These are phyloP conservation scores for Panagrolaimus sp. DNA, from an alignment of 1,140 invertebrate species.

Conservation along the genomic window DNA sequence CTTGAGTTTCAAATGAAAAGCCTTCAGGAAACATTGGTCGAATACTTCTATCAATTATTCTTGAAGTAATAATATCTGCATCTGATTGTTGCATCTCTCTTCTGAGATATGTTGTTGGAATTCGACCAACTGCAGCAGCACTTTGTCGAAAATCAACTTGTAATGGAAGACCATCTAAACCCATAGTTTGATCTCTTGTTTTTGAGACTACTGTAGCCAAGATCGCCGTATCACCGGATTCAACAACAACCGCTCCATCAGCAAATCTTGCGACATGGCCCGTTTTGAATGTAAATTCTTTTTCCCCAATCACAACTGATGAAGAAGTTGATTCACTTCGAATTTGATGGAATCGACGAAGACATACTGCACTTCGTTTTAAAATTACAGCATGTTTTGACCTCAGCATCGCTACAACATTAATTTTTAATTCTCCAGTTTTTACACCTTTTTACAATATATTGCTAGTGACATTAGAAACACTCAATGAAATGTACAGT, in stretches of 20 bases:
- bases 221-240: constrained; percentile 48
- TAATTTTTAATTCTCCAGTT: too few relatives aligned
- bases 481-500: too few relatives aligned
- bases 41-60: constrained; percentile 84
- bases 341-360: too few relatives aligned
- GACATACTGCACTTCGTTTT: too few relatives aligned
- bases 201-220: constrained; percentile 26
- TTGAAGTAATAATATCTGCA: constrained; percentile 65
- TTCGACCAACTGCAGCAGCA: constrained; percentile 85
- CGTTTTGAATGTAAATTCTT: constrained; percentile 64
- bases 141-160: constrained; percentile 81
- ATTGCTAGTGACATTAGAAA: too few relatives aligned
- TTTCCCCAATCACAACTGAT: neutral
- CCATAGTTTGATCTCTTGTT: neutral
- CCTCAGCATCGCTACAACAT: too few relatives aligned
- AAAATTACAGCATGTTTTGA: too few relatives aligned
- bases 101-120: constrained; percentile 88
- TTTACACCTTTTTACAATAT: too few relatives aligned
- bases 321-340: neutral
- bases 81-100: constrained; percentile 63
- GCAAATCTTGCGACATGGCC: constrained; percentile 80
- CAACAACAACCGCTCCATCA: constrained; percentile 75
- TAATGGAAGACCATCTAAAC: constrained; percentile 34
- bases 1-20: constrained; percentile 77
- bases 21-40: constrained; percentile 77